Evolutionary conservation across 2,113 vertebrate genomes (phyloP), one percentile per base, ranked within the genome.

Genomic region (Proteles cristata): DNA sequence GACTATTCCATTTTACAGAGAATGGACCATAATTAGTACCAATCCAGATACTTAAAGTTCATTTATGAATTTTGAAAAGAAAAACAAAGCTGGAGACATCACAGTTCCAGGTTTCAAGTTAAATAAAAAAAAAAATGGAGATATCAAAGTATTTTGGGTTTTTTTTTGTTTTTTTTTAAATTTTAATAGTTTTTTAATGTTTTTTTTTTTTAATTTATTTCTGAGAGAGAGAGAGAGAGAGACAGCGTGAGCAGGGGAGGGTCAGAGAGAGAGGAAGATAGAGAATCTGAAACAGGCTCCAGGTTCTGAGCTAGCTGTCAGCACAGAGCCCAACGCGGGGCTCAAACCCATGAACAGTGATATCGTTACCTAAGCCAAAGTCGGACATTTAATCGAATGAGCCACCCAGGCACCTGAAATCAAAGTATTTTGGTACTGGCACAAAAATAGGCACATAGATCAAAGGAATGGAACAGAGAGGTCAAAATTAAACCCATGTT

Each of bases 21-120:
- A 93, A 76, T 73, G 80, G 17, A 83, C 88, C 28, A 66, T 76
- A 88, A 92, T 81, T 92, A 92, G 28, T 65, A 82, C 28, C 66
- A 82, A 74, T 58, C 21, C 55, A 93, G 35, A 35, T 58, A 12
- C 17, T 48, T 0, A 76, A 48, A 45, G n/a, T 74, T 76, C 28
- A 93, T 58, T 90, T 79, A 69, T 35, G 25, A 85, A 39, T 25
- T 10, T 73, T 73, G 35, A 73, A 73, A 73, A 73, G 35, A 73
- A 39, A 73, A 71, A 71, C n/a, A 71, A 73, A 39, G 35, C 71
- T 73, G 71, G 21, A 73, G 71, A 5, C 35, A 73, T 39, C 23
- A 11, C 35, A 73, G 39, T 73, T 39, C 11, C 21, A 73, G 71
- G 3, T 73, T 39, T 73, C 35, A 73, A 35, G n/a, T 35, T 71